Evolutionary conservation across 2,888 invertebrate species (phyloP).

Genomic region (Cataglyphis rosenhaueri): DNA sequence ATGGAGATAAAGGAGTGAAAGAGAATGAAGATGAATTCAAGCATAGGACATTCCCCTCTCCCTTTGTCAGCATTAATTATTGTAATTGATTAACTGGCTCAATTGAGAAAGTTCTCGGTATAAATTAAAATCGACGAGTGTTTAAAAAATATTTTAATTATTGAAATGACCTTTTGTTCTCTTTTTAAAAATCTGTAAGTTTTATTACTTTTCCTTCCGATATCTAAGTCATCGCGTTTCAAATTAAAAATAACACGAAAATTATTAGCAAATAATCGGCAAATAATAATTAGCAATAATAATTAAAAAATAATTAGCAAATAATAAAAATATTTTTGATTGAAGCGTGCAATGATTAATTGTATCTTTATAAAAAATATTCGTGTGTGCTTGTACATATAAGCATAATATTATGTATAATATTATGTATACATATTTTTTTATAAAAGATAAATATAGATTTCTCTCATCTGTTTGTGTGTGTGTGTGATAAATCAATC

Average conservation of each 20-base stretch:
- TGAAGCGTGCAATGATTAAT: background rate
- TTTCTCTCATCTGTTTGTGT: background rate
- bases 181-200: conserved; percentile 7
- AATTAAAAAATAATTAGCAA: no score
- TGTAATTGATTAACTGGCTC: conserved; percentile 81
- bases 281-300: background rate
- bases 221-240: background rate
- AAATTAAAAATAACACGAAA: background rate
- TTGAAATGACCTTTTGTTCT: conserved; percentile 33
- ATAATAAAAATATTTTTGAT: background rate
- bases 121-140: conserved; percentile 72
- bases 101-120: conserved; percentile 79
- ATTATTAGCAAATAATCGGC: background rate
- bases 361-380: background rate
- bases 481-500: background rate
- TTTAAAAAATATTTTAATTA: conserved; percentile 60
- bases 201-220: conserved; percentile 2
- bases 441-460: conserved; percentile 3
- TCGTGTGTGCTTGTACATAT: background rate
- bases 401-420: no score
- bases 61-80: conserved; percentile 76
- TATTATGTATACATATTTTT: background rate
- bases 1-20: background rate
- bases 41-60: conserved; percentile 42
- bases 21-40: conserved; percentile 51